These are phyloP conservation scores for Trialeurodes vaporariorum DNA, from an alignment of 1,140 invertebrate genomes.

Conservation along the genomic window DNA sequence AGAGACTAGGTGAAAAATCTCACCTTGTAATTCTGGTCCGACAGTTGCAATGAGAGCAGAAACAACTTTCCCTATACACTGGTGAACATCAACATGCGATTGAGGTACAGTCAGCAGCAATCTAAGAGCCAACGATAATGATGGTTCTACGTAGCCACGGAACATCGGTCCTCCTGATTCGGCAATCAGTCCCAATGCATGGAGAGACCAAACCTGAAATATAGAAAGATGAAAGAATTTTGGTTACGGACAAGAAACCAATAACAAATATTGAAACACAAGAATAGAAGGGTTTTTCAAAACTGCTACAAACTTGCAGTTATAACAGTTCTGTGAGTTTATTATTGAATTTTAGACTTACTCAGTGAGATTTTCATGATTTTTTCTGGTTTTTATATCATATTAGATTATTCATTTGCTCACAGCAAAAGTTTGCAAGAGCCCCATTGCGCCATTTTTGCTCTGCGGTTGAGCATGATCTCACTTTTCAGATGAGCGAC, in stretches of 20 bases:
- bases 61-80: constrained; percentile 86
- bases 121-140: constrained; percentile 76
- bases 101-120: constrained; percentile 79
- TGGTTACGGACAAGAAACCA: not conserved
- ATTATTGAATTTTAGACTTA: not conserved
- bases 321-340: not conserved
- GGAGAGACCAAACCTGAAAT: constrained; percentile 83
- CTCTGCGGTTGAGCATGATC: too few relatives aligned
- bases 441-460: too few relatives aligned
- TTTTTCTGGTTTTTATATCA: too few relatives aligned
- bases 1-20: too few relatives aligned
- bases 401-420: too few relatives aligned
- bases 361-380: too few relatives aligned
- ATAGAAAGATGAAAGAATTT: constrained; percentile 13
- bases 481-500: too few relatives aligned
- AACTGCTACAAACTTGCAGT: too few relatives aligned
- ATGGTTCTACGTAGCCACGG: constrained; percentile 89
- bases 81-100: constrained; percentile 82
- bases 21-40: constrained; percentile 90
- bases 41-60: constrained; percentile 93
- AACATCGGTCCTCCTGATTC: constrained; percentile 99
- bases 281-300: not conserved
- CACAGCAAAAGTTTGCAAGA: too few relatives aligned
- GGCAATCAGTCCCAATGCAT: constrained; percentile 88
- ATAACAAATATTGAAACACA: not conserved